Evolutionary conservation across 2,888 invertebrate genomes (phyloP).

Genomic region (Agrotis ipsilon): DNA sequence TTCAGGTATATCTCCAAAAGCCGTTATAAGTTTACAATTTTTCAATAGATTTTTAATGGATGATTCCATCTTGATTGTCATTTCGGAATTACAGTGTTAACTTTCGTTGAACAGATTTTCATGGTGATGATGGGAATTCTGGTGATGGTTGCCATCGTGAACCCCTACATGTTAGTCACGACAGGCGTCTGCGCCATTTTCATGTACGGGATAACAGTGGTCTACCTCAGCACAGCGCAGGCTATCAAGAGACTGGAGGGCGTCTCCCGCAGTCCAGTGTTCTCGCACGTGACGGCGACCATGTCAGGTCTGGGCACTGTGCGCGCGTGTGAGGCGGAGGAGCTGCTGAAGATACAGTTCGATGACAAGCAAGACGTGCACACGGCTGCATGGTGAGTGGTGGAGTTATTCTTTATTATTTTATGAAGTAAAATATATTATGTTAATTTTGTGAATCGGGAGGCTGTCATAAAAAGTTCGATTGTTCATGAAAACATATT

Average conservation of each 20-base stretch:
- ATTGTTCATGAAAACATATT: not conserved
- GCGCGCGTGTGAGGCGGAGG: slow-evolving; percentile 93
- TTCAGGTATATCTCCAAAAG: slow-evolving; percentile 84
- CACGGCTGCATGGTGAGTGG: slow-evolving; percentile 91
- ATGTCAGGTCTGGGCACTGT: slow-evolving; percentile 95
- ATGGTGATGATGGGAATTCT: slow-evolving; percentile 94
- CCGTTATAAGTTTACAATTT: too few species aligned
- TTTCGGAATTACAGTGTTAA: not conserved
- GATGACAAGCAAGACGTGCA: slow-evolving; percentile 93
- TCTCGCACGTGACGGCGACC: slow-evolving; percentile 95
- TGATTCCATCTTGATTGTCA: not conserved
- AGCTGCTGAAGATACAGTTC: slow-evolving; percentile 92
- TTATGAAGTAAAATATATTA: not conserved
- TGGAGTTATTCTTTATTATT: not conserved
- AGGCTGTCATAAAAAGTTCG: not conserved
- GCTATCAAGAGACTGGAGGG: slow-evolving; percentile 92
- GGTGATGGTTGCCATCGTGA: slow-evolving; percentile 93
- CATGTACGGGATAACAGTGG: slow-evolving; percentile 92
- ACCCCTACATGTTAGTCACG: slow-evolving; percentile 93
- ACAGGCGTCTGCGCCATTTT: slow-evolving; percentile 91
- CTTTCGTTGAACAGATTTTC: slow-evolving; percentile 86
- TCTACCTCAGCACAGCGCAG: slow-evolving; percentile 94
- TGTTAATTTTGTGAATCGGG: not conserved
- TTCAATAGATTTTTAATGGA: not conserved
- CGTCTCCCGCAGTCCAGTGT: slow-evolving; percentile 95